phyloP scores from a whole-genome alignment of 2,797 vertebrate species.

The Trematomus bernacchii region DNA sequence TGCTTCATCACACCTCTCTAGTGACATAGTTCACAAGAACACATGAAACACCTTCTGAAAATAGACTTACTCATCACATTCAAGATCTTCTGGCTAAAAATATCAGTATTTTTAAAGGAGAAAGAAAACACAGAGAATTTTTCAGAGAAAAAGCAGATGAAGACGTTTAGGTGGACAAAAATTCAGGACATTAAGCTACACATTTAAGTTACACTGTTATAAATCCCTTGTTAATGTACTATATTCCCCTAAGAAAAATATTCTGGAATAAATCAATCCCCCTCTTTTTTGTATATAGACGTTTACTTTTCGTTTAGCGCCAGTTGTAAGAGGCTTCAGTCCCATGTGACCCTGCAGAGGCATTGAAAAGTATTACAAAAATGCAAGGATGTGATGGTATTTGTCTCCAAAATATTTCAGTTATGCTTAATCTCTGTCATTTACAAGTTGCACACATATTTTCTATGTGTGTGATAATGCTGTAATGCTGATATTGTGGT shows the following conservation, averaged over 20 bases:
- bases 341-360: background rate
- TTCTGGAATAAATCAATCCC: background rate
- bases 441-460: background rate
- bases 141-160: background rate
- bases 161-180: background rate
- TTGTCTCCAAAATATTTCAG: background rate
- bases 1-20: conserved; percentile 29
- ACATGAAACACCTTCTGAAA: background rate
- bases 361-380: conserved; percentile 5
- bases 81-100: background rate
- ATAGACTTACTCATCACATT: background rate
- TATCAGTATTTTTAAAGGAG: background rate
- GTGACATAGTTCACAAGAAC: conserved; percentile 7
- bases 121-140: background rate
- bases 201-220: no score
- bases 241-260: no score
- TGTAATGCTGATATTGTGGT: background rate
- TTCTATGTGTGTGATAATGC: background rate
- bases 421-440: background rate
- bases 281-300: background rate
- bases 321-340: background rate
- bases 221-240: no score
- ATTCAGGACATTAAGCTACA: background rate
- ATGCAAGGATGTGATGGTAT: background rate
- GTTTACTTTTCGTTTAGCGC: background rate